Base-by-base conservation (phyloP, 1,140 invertebrate species). In the Calycopis cecrops region DNA sequence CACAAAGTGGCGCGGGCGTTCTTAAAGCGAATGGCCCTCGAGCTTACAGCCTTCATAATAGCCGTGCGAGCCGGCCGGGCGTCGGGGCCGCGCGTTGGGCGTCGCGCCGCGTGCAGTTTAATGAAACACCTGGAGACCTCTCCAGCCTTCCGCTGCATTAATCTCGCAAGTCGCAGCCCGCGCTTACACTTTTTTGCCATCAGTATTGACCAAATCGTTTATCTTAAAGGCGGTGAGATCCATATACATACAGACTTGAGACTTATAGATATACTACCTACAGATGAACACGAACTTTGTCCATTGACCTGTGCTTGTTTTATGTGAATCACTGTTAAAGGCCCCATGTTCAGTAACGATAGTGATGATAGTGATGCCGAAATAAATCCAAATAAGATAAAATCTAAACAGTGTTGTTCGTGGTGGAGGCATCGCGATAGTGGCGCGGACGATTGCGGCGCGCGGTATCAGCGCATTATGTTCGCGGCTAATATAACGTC, bases 1-100 rank as follows among this genome's bases (percentile, higher is more conserved):
- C 83, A 84, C 83, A 84, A 86, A 86, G 83, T 86, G 77, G 80
- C 78, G 74, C 79, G 63, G 77, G 73, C 82, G 80, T 86, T 84
- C 83, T 86, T 86, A 81, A 86, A 84, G 79, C 79, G 83, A 84
- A 86, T 84, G 75, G 80, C 80, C 76, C 80, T 86, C 76, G 71
- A 86, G 79, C 73, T 83, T 74, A 79, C 79, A 82, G 70, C 80
- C 63, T 76, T 82, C 79, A 83, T 86, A 86, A 86, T 81, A 76
- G 75, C 61, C 76, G 76, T 76, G 74, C 76, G 74, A 74, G 76
- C 70, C 70, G 78, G 73, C 64, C 75, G 71, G 72, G 76, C 21
- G 71, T 63, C 75, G 71, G 72, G 76, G n/a, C n/a, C n/a, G n/a
- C n/a, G n/a, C n/a, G n/a, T n/a, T n/a, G n/a, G n/a, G n/a, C n/a